Base-by-base conservation (phyloP, 2,888 invertebrate species). In the Drosophila mayaguana region DNA sequence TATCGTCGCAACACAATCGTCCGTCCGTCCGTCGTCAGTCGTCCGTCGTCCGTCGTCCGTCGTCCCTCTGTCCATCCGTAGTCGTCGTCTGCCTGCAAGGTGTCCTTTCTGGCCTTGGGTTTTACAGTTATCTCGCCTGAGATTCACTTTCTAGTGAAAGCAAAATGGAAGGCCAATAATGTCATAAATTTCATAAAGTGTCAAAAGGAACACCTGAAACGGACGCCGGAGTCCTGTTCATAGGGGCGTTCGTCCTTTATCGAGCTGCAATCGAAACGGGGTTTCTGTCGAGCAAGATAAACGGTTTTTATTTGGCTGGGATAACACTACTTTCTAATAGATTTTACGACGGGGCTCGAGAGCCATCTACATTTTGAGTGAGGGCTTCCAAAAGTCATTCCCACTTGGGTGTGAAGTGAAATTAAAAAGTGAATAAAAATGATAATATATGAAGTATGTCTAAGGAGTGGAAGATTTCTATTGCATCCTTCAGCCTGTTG, bases 181-280 rank as follows among this genome's bases (percentile, higher is more conserved):
- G 86, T 89, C 91, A 91, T 91, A 91, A 91, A 91, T 91, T 91
- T 89, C 89, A 91, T 91, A 91, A 91, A 90, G 80, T 91, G 91
- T 91, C 91, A 91, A 82, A 84, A 75, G 64, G 72, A 80, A 80
- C 84, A 86, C 87, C 82, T 84, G 89, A 81, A 72, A 54, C 38
- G 64, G 25, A 54, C 25, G 40, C 28, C 45, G 18, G 45, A 12
- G 6, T 55, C 63, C 60, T 73, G 61, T 63, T 59, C 53, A 76
- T 66, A 71, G 56, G 78, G 68, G 69, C 68, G 63, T 76, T 69
- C 67, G 59, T n/a, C 61, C 38, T 65, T 69, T 67, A 69, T 55
- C 70, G 53, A 59, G 45, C 3, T 42, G 20, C 69, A 63, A 55
- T 78, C 59, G 50, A 42, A 72, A 68, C 66, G 77, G 59, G 53